Percentiles rank a stretch among this genome's conserved stretches.
Evolutionary conservation across 2,113 vertebrate genomes (phyloP).

Genomic region (Tyto alba): DNA sequence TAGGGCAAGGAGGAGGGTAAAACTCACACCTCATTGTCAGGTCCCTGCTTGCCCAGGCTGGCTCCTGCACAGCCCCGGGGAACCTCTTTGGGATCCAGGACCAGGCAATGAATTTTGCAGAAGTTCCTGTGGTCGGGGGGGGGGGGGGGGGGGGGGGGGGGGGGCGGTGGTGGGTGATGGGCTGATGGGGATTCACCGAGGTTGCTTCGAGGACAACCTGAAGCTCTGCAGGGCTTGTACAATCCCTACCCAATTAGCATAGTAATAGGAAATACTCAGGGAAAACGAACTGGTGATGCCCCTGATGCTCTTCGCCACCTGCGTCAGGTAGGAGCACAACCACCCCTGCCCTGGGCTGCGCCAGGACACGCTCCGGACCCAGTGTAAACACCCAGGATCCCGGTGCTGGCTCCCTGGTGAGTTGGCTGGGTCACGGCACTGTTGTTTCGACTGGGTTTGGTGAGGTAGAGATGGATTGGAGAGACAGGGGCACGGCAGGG

Average conservation of each 20-base stretch:
- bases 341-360: fast-evolving
- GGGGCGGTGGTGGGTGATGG: too few species aligned
- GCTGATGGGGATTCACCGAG: not conserved
- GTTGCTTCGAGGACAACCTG: not conserved
- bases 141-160: too few species aligned
- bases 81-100: not conserved
- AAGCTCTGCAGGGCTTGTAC: not conserved
- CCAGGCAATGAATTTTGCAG: not conserved
- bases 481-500: not conserved
- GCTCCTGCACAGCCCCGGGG: not conserved
- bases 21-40: not conserved
- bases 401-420: too few species aligned
- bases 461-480: not conserved
- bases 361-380: too few species aligned
- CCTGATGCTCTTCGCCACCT: fast-evolving
- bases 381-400: too few species aligned
- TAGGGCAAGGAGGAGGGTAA: not conserved
- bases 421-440: not conserved
- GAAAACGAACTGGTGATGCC: fast-evolving
- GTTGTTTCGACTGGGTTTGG: not conserved
- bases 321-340: fast-evolving
- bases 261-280: fast-evolving
- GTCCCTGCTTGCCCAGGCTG: not conserved
- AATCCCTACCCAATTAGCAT: not conserved
- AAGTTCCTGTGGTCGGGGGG: too few species aligned